phyloP scores from a whole-genome alignment of 2,797 vertebrate genomes.

The Emys orbicularis region DNA sequence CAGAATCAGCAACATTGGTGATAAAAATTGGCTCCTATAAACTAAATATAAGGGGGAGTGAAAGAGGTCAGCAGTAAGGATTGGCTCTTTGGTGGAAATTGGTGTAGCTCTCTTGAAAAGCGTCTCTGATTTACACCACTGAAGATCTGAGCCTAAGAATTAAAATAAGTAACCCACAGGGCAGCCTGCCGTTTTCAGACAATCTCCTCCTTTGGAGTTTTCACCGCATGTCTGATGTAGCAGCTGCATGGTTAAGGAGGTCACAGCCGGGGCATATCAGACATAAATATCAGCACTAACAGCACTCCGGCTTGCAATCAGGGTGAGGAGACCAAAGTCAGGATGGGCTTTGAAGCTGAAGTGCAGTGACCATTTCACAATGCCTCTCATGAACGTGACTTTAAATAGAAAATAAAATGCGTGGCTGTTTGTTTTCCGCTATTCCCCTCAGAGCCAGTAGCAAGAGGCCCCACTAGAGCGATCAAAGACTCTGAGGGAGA shows the following conservation, averaged over 20 bases:
- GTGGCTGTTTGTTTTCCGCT: rapidly evolving
- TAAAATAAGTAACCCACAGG: not conserved
- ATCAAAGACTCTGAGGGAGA: not conserved
- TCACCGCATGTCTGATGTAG: not conserved
- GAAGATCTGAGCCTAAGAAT: not conserved
- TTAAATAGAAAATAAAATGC: not conserved
- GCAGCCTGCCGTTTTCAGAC: too few species aligned
- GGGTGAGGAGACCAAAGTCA: not conserved
- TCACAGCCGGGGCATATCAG: not conserved
- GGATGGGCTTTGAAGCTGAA: not conserved
- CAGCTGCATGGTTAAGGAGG: not conserved
- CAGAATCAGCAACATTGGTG: not conserved
- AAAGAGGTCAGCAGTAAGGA: not conserved
- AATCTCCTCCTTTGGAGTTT: rapidly evolving
- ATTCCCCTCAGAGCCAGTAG: not conserved
- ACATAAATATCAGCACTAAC: not conserved
- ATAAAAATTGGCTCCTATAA: not conserved
- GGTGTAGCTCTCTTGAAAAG: rapidly evolving
- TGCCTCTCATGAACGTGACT: rapidly evolving
- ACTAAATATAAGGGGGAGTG: not conserved
- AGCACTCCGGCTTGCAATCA: not conserved
- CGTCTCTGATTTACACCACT: not conserved
- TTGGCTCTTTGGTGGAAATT: rapidly evolving
- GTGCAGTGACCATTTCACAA: rapidly evolving
- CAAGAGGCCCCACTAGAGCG: not conserved